Evolutionary conservation across 2,888 invertebrate genomes (phyloP), one percentile per base, ranked within the genome.

Genomic region (Standfussiana lucernea): DNA sequence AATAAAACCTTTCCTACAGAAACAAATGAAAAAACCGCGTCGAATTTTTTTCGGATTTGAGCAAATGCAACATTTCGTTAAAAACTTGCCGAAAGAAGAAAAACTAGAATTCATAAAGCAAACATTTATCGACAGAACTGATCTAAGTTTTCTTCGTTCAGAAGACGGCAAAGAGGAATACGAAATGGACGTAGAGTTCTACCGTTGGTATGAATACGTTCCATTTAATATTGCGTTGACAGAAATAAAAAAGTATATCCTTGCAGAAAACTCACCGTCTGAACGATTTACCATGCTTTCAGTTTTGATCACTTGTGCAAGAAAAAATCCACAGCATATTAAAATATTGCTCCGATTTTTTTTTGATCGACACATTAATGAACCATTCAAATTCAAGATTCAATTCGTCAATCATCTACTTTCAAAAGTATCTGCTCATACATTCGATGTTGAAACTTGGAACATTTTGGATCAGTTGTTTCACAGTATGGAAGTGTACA

Each of bases 401-500:
- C 86, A 92, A 21, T 95, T 95, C 75, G 82, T 95, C 0, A 91
- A 93, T 73, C 87, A 82, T 45, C 67, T 95, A 6, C 56, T 95
- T 8, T 86, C 88, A 4, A 84, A 92, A 80, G 90, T 89, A 10
- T 74, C 90, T 15, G 84, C 90, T 1, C 90, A 93, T 50, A 82
- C 82, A 67, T 91, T 93, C 64, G 90, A 93, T 69, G 81, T 88
- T 28, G 83, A 89, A 68, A 91, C 91, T 10, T 96, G 96, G 96
- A 88, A 82, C 28, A 82, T 92, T 69, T 85, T 96, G 59, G 91
- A 95, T 80, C 91, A 93, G 82, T 80, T 96, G 37, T 95, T 95
- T 72, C 89, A 91, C 59, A 95, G 94, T 77, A 90, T 95, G 91
- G 95, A 95, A 85, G 94, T 95, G 13, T 96, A 94, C 69, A 90